Evolutionary conservation across 2,888 invertebrate species (phyloP).

Genomic region (Chloroclystis v-ata): DNA sequence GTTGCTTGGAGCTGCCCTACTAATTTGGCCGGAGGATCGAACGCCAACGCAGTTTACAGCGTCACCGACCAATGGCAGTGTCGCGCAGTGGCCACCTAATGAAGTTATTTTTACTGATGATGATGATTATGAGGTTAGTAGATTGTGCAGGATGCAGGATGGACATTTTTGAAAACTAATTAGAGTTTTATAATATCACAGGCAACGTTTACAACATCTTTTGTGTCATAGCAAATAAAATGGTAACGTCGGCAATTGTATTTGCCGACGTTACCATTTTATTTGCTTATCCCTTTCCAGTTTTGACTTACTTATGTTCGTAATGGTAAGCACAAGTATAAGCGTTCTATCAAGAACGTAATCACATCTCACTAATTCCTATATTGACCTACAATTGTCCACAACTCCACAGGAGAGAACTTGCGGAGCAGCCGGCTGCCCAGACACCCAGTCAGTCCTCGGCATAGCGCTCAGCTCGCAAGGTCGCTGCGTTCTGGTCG

Average conservation of each 20-base stretch:
- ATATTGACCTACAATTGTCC: neutral
- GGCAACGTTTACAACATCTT: too few relatives aligned
- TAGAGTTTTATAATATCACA: too few relatives aligned
- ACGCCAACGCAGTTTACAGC: slow-evolving; percentile 63
- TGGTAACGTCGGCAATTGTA: too few relatives aligned
- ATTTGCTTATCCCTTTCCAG: too few relatives aligned
- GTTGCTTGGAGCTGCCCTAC: slow-evolving; percentile 66
- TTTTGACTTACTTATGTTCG: too few relatives aligned
- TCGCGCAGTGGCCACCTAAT: slow-evolving; percentile 57
- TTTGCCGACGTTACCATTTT: too few relatives aligned
- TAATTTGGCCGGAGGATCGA: slow-evolving; percentile 67
- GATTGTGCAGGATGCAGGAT: too few relatives aligned
- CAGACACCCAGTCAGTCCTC: slow-evolving; percentile 51
- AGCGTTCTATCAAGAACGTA: too few relatives aligned
- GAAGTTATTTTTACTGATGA: slow-evolving; percentile 77
- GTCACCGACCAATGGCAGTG: slow-evolving; percentile 54
- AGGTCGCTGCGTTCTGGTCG: slow-evolving; percentile 55
- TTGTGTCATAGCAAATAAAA: too few relatives aligned
- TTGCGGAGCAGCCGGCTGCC: slow-evolving; percentile 65
- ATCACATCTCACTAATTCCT: too few relatives aligned
- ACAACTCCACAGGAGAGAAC: slow-evolving; percentile 51
- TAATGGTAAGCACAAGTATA: too few relatives aligned
- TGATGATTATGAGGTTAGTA: slow-evolving; percentile 76
- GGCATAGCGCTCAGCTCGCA: slow-evolving; percentile 55
- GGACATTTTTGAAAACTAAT: too few relatives aligned